These are phyloP conservation scores for Rhabdomys dilectus DNA, from an alignment of 2,113 vertebrate genomes.

Conservation along the genomic window DNA sequence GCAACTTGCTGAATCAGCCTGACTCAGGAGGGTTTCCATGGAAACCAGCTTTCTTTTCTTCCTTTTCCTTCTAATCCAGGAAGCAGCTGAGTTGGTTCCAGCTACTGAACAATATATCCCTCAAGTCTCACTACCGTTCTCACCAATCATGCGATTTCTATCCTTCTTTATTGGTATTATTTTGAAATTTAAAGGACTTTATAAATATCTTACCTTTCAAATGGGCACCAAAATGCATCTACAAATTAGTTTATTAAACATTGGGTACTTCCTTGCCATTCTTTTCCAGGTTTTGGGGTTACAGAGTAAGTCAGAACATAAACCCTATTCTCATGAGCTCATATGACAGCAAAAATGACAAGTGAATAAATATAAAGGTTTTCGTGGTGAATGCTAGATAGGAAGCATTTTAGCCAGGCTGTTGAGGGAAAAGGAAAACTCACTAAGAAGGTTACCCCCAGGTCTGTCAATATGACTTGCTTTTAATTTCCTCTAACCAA, in stretches of 20 bases:
- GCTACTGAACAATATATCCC: background rate
- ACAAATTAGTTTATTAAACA: background rate
- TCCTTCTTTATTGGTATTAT: background rate
- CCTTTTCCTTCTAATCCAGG: background rate
- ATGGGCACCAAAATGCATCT: background rate
- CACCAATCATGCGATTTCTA: background rate
- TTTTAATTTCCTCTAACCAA: background rate
- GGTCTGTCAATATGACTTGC: background rate
- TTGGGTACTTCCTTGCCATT: background rate
- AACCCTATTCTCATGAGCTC: background rate
- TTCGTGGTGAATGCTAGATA: background rate
- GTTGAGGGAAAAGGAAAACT: background rate
- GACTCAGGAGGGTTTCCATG: background rate
- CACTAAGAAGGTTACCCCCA: background rate
- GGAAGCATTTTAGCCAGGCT: background rate
- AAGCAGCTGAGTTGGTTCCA: background rate
- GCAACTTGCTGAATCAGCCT: constrained; percentile 25
- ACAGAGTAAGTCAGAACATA: background rate
- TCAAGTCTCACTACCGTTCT: background rate
- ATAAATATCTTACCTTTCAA: background rate
- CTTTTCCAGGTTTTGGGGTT: background rate
- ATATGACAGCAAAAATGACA: background rate
- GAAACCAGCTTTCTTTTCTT: constrained; percentile 31
- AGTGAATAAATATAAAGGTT: background rate
- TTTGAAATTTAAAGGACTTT: background rate